Evolutionary conservation across 2,888 invertebrate genomes (phyloP).

Genomic region (Metellina segmentata): DNA sequence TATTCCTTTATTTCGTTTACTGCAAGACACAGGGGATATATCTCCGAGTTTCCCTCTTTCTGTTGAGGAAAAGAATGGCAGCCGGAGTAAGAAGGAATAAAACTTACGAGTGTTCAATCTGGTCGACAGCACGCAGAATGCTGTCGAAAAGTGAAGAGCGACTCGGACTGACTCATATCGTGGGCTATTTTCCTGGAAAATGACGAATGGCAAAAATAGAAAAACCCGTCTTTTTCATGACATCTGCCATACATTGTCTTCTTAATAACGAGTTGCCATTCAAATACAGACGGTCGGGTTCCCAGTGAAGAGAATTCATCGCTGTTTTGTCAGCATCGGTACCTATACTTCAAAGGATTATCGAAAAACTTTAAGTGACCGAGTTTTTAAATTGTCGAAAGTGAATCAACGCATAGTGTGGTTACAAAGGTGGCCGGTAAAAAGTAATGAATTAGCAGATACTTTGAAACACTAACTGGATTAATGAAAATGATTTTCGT

Average conservation of each 20-base stretch:
- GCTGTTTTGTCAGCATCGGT: not conserved
- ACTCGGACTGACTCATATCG: not conserved
- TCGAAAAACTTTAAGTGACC: too few species aligned
- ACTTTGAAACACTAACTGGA: too few species aligned
- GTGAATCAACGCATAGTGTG: too few species aligned
- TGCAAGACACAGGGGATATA: constrained; percentile 12
- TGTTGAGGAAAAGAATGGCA: not conserved
- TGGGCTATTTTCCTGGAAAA: constrained; percentile 2
- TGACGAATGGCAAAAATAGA: not conserved
- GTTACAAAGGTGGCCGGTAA: too few species aligned
- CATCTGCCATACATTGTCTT: constrained; percentile 20
- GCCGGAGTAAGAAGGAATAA: not conserved
- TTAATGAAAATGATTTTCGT: too few species aligned
- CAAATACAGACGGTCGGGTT: not conserved
- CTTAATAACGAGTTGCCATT: constrained; percentile 43
- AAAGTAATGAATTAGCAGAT: too few species aligned
- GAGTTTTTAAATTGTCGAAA: too few species aligned
- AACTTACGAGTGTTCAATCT: not conserved
- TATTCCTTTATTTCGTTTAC: constrained; percentile 49
- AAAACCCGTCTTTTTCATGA: constrained; percentile 1
- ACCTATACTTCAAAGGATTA: too few species aligned
- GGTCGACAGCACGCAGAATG: not conserved
- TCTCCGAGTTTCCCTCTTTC: not conserved
- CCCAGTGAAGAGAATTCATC: not conserved
- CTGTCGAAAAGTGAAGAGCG: not conserved